Base-by-base conservation (phyloP, 2,113 vertebrate species). In the Crotalus tigris region DNA sequence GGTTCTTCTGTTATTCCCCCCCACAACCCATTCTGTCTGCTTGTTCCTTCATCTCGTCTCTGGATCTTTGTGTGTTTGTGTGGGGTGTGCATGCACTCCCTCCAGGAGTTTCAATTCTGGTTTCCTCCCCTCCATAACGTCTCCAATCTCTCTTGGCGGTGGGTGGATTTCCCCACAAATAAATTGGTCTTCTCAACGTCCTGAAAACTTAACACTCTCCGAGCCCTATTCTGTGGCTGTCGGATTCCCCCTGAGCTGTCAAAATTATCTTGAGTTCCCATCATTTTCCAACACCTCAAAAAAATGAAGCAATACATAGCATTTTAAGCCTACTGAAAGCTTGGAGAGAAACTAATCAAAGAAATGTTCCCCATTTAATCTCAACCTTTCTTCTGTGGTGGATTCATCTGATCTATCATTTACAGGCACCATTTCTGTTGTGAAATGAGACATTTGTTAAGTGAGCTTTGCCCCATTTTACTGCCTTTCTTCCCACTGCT, bases 251-350 rank as follows among this genome's bases (percentile, higher is more conserved):
- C 51, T 58, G 23, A 85, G 33, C 0, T 24, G 10, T 85, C 57
- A 49, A 24, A 85, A 91, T 21, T 55, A 26, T 55, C 15, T 55
- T 54, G 13, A 55, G 49, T 29, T 85, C 29, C 39, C 13, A 33
- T 85, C 19, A 11, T 39, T 39, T 54, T 39, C 53, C 13, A 55
- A 21, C 29, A n/a, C 24, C 19, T 23, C 89, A 12, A n/a, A 15
- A 49, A 49, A 44, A 26, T n/a, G 29, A 64, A 75, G 13, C 2
- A 19, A 75, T 2, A 7, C 4, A 2, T 17, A 0, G 0, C 87
- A 19, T 29, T 12, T n/a, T 10, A 0, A 15, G 1, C 0, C 89
- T 26, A 2, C 0, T 12, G 1, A 0, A 24, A 89, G 39, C 7
- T 57, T n/a, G 15, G 1, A 44, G 21, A 11, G n/a, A 51, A 23